Percentiles rank a stretch among this genome's conserved stretches.
phyloP scores from a whole-genome alignment of 2,113 vertebrate genomes.

The Muntiacus reevesi region DNA sequence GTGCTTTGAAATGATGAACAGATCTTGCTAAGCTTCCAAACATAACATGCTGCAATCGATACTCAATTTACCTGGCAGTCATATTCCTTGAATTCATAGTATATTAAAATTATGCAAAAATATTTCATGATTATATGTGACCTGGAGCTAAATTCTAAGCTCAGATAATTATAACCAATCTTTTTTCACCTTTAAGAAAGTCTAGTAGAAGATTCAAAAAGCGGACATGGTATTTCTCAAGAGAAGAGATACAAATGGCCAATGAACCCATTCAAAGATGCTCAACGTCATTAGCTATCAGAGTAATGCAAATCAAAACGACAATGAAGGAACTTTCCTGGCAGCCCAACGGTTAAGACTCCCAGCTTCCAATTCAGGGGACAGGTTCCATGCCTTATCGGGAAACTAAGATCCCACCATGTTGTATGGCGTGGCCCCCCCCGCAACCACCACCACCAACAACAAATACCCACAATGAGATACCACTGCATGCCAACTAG shows the following conservation, averaged over 20 bases:
- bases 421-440: background rate
- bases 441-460: background rate
- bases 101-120: background rate
- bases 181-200: constrained; percentile 8
- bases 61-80: background rate
- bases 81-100: background rate
- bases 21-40: background rate
- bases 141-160: background rate
- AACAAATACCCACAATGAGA: background rate
- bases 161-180: background rate
- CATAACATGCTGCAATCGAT: background rate
- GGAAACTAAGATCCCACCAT: background rate
- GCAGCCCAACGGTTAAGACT: background rate
- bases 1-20: background rate
- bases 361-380: background rate
- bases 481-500: background rate
- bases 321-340: background rate
- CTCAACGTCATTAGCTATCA: background rate
- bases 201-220: background rate
- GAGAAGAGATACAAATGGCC: background rate
- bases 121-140: background rate
- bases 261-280: background rate
- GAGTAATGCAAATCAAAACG: background rate
- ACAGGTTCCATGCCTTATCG: background rate
- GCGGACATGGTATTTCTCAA: background rate